Percentiles rank a stretch among this genome's conserved stretches.
These are phyloP conservation scores for Sakesphorus luctuosus DNA, from an alignment of 2,113 vertebrate species.

Conservation along the genomic window DNA sequence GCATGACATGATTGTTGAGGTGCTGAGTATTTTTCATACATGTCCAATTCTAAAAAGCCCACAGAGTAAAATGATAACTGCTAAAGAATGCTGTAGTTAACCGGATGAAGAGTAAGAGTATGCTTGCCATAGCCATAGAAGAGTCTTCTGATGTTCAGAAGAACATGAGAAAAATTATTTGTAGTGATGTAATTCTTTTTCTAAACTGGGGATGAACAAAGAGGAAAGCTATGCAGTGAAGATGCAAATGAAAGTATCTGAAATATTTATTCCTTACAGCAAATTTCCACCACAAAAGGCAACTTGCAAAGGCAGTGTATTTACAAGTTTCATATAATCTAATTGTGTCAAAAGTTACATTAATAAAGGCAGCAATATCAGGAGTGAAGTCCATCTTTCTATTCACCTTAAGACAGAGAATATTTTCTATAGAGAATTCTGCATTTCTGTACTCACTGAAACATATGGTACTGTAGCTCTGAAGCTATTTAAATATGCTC, in stretches of 20 bases:
- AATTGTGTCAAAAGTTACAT: background rate
- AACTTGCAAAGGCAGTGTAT: background rate
- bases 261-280: background rate
- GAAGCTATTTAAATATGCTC: conserved; percentile 32
- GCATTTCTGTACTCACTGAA: background rate
- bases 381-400: background rate
- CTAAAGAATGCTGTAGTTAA: background rate
- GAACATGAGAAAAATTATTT: background rate
- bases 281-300: background rate
- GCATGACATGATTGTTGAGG: background rate
- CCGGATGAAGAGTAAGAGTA: background rate
- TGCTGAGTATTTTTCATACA: background rate
- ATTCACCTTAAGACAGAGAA: background rate
- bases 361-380: background rate
- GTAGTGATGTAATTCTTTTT: background rate
- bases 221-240: background rate
- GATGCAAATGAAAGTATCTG: background rate
- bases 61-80: background rate
- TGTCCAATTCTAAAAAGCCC: background rate
- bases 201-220: background rate
- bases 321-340: background rate
- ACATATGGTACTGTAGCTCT: conserved; percentile 24
- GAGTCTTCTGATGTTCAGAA: background rate
- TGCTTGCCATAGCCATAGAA: background rate
- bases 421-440: background rate